These are phyloP conservation scores for Heliornis fulica DNA, from an alignment of 2,113 vertebrate genomes.

Conservation along the genomic window DNA sequence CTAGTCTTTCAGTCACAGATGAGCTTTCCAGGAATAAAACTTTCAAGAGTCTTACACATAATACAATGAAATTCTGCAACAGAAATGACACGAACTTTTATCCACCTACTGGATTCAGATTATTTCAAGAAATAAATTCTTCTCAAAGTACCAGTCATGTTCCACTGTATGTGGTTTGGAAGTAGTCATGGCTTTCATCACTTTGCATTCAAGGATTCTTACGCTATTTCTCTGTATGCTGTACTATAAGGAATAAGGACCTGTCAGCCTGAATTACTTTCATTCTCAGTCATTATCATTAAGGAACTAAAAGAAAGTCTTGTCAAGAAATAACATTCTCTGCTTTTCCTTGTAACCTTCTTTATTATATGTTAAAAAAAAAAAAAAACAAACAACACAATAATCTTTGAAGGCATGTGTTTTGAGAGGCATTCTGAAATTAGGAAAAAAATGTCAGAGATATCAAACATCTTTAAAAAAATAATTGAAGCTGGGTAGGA, in stretches of 20 bases:
- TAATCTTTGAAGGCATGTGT: background rate
- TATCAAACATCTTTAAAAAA: background rate
- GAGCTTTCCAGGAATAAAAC: slow-evolving; percentile 25
- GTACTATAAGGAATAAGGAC: background rate
- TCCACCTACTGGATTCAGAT: background rate
- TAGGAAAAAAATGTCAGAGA: background rate
- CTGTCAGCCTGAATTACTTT: background rate
- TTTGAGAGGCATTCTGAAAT: background rate
- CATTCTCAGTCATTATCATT: background rate
- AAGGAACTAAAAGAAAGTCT: background rate
- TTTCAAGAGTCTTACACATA: background rate
- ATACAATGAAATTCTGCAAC: background rate
- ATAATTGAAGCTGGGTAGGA: background rate
- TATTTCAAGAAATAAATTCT: background rate
- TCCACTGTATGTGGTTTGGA: background rate
- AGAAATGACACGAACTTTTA: background rate
- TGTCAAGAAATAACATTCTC: background rate
- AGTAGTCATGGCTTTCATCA: background rate
- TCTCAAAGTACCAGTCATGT: background rate
- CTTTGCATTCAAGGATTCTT: background rate
- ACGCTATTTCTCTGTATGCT: background rate
- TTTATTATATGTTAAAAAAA: background rate
- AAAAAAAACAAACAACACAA: background rate
- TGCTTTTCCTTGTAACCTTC: background rate
- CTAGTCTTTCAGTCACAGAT: background rate